Evolutionary conservation across 1,140 invertebrate genomes (phyloP).

Genomic region (Rhopalosiphum maidis): DNA sequence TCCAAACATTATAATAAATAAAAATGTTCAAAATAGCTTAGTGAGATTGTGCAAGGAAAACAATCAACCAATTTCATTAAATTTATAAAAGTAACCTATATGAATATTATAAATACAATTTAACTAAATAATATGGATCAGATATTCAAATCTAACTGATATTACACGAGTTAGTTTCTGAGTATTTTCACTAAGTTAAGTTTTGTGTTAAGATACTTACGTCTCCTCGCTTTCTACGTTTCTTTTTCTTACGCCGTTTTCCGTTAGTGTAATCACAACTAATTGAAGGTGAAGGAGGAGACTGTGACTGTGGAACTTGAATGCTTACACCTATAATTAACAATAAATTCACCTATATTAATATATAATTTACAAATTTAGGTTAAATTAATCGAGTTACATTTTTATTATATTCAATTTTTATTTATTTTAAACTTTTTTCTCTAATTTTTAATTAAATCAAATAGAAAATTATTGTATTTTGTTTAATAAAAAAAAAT

Average conservation of each 20-base stretch:
- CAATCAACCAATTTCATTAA: background rate
- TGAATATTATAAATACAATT: background rate
- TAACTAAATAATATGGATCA: background rate
- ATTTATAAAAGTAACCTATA: background rate
- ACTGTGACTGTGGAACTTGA: constrained; percentile 59
- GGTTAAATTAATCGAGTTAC: background rate
- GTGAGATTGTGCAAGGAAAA: background rate
- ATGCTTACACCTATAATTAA: constrained; percentile 59
- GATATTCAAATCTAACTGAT: background rate
- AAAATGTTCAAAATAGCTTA: background rate
- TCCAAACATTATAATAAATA: background rate
- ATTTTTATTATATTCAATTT: background rate
- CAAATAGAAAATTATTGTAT: background rate
- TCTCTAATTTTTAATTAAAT: background rate
- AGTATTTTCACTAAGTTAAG: background rate
- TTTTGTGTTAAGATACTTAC: constrained; percentile 58
- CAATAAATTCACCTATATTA: no score
- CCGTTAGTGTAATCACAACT: constrained; percentile 55
- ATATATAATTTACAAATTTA: background rate
- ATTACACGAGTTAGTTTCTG: background rate
- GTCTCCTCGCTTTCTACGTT: constrained; percentile 60
- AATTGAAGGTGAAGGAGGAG: constrained; percentile 53
- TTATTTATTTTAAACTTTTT: background rate
- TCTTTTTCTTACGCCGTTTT: constrained; percentile 59
- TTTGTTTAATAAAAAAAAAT: background rate